Conservation (phyloP, 2,888 invertebrate species). For the Geophilus truncorum region DNA sequence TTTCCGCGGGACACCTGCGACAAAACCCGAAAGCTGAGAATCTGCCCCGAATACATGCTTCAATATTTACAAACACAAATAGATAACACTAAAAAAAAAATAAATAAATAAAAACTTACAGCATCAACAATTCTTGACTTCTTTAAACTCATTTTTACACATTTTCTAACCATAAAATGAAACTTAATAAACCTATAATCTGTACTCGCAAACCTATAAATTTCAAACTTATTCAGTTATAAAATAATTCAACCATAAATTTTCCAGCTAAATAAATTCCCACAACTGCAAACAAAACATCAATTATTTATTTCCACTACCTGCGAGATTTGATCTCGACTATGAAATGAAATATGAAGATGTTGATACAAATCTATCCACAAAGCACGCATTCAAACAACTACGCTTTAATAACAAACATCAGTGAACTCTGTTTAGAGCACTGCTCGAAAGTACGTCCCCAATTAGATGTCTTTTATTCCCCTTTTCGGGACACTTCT, state of each 20-base stretch:
- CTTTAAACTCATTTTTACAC: too few relatives aligned
- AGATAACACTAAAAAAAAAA: neutral
- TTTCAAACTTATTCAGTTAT: neutral
- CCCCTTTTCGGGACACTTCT: neutral
- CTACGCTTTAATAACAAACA: neutral
- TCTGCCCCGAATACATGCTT: neutral
- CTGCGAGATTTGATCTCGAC: neutral
- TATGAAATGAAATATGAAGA: neutral
- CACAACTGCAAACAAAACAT: neutral
- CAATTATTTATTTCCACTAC: neutral
- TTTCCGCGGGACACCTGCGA: slow-evolving; percentile 6
- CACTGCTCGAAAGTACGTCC: too few relatives aligned
- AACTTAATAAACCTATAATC: too few relatives aligned
- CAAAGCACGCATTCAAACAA: neutral
- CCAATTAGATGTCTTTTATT: neutral
- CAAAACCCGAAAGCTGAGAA: neutral
- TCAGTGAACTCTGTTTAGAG: neutral
- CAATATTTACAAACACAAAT: neutral
- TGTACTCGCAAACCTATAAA: neutral
- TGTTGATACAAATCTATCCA: neutral
- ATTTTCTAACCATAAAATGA: too few relatives aligned
- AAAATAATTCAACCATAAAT: neutral
- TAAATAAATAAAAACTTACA: too few relatives aligned
- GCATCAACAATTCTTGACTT: too few relatives aligned
- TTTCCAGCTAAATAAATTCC: neutral